Percentiles rank a stretch among this genome's conserved stretches.
These are phyloP conservation scores for Diaperis boleti DNA, from an alignment of 2,888 invertebrate genomes.

Conservation along the genomic window DNA sequence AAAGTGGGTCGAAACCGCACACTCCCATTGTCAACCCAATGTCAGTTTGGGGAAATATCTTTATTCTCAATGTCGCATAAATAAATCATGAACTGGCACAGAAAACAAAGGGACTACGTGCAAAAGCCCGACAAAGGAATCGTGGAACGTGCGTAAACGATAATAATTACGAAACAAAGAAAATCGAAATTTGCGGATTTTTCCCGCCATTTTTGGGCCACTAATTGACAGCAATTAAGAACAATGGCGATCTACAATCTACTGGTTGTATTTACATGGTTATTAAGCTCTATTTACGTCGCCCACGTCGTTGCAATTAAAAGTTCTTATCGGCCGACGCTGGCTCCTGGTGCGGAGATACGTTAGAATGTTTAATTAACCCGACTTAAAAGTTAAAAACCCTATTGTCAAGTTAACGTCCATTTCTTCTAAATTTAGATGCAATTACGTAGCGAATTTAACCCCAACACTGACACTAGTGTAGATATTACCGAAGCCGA, in stretches of 20 bases:
- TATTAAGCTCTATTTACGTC: constrained; percentile 43
- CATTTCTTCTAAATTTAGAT: no score
- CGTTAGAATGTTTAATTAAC: no score
- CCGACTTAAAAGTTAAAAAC: neutral
- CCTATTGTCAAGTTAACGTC: no score
- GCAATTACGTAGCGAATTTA: no score
- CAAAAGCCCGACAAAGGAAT: neutral
- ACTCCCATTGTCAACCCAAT: no score
- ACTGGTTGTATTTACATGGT: constrained; percentile 44
- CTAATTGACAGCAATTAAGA: constrained; percentile 38
- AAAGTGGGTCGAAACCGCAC: no score
- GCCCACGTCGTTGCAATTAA: constrained; percentile 40
- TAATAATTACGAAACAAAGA: no score
- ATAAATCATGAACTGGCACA: neutral
- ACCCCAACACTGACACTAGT: no score
- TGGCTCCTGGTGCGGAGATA: neutral
- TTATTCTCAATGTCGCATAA: neutral
- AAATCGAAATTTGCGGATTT: no score
- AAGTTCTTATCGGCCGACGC: constrained; percentile 18
- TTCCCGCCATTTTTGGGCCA: constrained; percentile 13
- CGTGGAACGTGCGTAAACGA: no score
- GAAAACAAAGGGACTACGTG: neutral
- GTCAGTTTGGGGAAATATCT: neutral
- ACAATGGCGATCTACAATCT: constrained; percentile 43
- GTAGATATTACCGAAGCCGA: no score